Percentiles rank a stretch among this genome's conserved stretches.
These are phyloP conservation scores for Oenanthe melanoleuca DNA, from an alignment of 2,113 vertebrate species.

Conservation along the genomic window DNA sequence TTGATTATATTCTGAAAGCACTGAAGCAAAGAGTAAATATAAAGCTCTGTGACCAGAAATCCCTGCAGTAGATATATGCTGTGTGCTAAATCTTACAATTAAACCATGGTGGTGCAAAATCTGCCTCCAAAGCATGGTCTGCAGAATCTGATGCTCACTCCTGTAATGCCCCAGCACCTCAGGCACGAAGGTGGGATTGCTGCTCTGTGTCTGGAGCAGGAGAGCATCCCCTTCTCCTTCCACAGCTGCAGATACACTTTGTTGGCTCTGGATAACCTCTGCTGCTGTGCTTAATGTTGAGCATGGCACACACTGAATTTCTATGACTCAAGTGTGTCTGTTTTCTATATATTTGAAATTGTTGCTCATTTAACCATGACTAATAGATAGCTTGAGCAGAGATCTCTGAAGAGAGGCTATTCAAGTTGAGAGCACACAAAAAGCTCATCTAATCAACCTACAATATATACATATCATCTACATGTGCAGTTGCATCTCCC, in stretches of 20 bases:
- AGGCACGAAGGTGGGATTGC: neutral
- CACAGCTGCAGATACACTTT: neutral
- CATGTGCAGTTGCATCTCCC: neutral
- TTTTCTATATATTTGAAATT: neutral
- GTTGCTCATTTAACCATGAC: conserved; percentile 24
- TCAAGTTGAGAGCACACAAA: neutral
- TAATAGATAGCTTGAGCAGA: neutral
- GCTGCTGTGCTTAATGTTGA: neutral
- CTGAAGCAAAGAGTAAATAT: conserved; percentile 62
- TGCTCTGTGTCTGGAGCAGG: neutral
- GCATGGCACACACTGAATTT: neutral
- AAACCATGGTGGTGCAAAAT: neutral
- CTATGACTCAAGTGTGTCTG: neutral
- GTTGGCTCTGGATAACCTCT: neutral
- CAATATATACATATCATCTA: neutral
- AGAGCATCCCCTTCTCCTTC: neutral
- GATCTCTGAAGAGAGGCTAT: neutral
- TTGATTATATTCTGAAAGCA: conserved; percentile 47
- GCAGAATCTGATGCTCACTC: neutral
- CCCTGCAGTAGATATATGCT: conserved; percentile 4
- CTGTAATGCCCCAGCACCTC: neutral
- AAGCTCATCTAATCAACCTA: neutral
- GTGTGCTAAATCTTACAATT: neutral
- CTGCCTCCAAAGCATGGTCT: neutral
- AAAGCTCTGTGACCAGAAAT: conserved; percentile 58